These are phyloP conservation scores for Mimas tiliae DNA, from an alignment of 2,888 invertebrate genomes.

Conservation along the genomic window DNA sequence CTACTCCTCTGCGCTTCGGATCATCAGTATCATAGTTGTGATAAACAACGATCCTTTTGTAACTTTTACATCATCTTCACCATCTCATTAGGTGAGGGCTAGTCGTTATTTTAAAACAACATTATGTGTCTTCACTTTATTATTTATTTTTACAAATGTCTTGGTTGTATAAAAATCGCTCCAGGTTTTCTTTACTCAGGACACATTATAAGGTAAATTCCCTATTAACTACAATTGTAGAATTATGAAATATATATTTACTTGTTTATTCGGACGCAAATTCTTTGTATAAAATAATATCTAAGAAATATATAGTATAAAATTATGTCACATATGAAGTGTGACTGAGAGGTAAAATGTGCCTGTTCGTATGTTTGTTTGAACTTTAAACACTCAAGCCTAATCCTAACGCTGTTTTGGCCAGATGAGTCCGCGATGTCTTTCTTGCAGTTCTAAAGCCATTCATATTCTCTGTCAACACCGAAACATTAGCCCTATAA, in stretches of 20 bases:
- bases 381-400: neutral
- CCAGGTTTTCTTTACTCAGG: neutral
- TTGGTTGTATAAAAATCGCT: neutral
- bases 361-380: slow-evolving; percentile 1
- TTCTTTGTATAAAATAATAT: neutral
- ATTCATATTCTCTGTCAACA: slow-evolving; percentile 42
- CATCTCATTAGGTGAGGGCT: slow-evolving; percentile 50
- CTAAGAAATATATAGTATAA: neutral
- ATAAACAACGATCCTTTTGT: slow-evolving; percentile 55
- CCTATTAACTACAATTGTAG: neutral
- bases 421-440: slow-evolving; percentile 30
- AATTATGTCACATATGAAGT: neutral
- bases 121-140: neutral
- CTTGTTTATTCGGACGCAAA: neutral
- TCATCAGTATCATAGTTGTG: slow-evolving; percentile 60
- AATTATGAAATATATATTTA: neutral
- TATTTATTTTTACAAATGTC: neutral
- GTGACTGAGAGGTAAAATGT: neutral
- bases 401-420: neutral
- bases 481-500: slow-evolving; percentile 33
- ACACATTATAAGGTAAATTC: neutral
- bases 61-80: slow-evolving; percentile 58
- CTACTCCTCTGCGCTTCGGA: slow-evolving; percentile 79
- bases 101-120: neutral
- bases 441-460: slow-evolving; percentile 43